Base-by-base conservation (phyloP, 2,797 vertebrate genomes). In the Fratercula arctica region DNA sequence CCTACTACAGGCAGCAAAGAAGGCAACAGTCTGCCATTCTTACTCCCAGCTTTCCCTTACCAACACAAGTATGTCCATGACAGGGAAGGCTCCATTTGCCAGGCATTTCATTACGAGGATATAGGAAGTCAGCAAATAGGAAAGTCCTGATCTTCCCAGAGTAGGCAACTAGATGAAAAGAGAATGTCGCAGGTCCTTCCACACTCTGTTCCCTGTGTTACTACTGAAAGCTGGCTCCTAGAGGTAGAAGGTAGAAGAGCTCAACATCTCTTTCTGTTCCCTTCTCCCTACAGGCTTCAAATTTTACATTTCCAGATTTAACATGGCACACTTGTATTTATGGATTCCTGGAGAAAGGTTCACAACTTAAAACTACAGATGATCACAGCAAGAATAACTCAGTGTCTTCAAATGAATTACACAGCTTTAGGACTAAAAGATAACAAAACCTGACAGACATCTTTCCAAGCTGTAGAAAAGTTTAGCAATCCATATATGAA, bases 271-370 rank as follows among this genome's bases (percentile, higher is more conserved):
- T 15, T 61, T 13, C 13, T 79, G 11, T 39, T 89, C 82, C 70
- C 68, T 80, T 74, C 35, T 93, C 84, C 85, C 68, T 48, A 8
- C 63, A 95, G 75, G 85, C 46, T 95, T 91, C 69, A 73, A 54
- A 59, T 93, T 87, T 95, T 86, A 89, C 1, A 87, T 93, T 91
- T 95, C 61, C 90, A 94, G 17, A 59, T 83, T 45, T 67, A 85
- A 68, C 20, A 35, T 2, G 2, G 28, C 28, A 89, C 26, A 33
- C 26, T 53, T 33, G 12, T 24, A 50, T 50, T 57, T 56, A 51
- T 29, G 15, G 77, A 57, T 46, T 84, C 20, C 20, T 3, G 10
- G 16, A 75, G 46, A 82, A 85, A 83, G 5, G 8, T 54, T 68
- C 81, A 46, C 11, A 41, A 33, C 31, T 85, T 88, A 33, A 48